phyloP scores from a whole-genome alignment of 2,113 vertebrate species.

The Podarcis raffonei region DNA sequence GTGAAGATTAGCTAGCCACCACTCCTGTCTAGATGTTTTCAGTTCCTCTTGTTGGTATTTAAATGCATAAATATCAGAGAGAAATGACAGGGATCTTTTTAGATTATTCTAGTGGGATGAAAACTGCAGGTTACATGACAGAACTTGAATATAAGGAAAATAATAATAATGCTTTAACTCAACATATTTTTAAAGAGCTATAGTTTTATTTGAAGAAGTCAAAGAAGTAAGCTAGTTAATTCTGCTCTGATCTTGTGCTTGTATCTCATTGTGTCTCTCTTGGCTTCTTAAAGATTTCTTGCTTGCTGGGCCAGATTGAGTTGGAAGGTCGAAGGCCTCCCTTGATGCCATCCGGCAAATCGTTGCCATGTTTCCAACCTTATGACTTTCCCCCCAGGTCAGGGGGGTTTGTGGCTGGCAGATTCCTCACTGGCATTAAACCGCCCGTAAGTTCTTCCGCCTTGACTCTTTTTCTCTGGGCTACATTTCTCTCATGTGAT shows the following conservation, averaged over 20 bases:
- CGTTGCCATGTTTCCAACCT: constrained; percentile 93
- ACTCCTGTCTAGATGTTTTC: neutral
- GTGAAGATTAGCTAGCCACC: neutral
- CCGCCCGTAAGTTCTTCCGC: constrained; percentile 82
- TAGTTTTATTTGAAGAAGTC: neutral
- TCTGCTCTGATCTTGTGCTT: neutral
- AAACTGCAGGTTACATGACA: neutral
- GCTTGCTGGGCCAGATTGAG: constrained; percentile 96
- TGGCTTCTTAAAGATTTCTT: constrained; percentile 86
- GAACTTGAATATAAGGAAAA: neutral
- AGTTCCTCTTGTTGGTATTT: neutral
- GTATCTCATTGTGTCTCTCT: neutral
- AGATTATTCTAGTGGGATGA: neutral
- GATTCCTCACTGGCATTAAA: constrained; percentile 96
- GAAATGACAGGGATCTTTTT: neutral
- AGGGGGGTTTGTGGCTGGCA: constrained; percentile 93
- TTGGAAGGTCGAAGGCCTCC: constrained; percentile 94
- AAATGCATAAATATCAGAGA: neutral
- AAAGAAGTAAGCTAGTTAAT: neutral
- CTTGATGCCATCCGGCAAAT: constrained; percentile 96
- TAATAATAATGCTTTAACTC: neutral
- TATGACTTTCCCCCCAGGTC: constrained; percentile 89
- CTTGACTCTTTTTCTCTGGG: neutral
- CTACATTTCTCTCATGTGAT: neutral
- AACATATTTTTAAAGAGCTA: neutral